These are phyloP conservation scores for Leuciscus waleckii DNA, from an alignment of 2,797 vertebrate species.

Conservation along the genomic window DNA sequence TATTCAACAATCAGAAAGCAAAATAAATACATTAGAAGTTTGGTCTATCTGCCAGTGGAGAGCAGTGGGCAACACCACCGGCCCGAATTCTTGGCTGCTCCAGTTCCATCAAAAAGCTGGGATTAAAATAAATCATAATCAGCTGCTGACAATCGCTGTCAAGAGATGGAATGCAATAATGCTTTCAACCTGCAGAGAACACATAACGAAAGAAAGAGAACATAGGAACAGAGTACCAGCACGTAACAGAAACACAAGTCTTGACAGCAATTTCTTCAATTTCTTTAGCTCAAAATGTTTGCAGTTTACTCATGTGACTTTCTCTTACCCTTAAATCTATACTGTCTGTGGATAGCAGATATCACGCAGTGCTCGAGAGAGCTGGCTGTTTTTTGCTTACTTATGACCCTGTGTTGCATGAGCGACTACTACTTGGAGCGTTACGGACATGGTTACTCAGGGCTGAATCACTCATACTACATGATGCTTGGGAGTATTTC, in stretches of 20 bases:
- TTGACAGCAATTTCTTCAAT: neutral
- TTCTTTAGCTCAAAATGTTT: neutral
- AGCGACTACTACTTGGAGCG: neutral
- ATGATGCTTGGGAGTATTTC: neutral
- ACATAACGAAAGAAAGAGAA: neutral
- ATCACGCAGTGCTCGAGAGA: neutral
- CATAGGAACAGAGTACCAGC: neutral
- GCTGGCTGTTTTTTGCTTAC: neutral
- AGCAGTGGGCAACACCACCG: neutral
- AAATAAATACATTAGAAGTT: neutral
- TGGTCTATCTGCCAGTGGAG: neutral
- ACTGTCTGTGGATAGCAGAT: neutral
- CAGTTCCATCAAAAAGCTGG: neutral
- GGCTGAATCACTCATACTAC: neutral
- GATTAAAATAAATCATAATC: neutral
- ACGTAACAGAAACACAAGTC: neutral
- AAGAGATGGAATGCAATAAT: neutral
- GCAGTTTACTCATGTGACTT: neutral
- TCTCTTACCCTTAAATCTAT: neutral
- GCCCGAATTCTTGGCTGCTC: neutral
- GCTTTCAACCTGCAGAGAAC: neutral
- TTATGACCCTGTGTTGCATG: slow-evolving; percentile 3
- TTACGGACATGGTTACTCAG: neutral
- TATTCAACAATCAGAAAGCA: neutral
- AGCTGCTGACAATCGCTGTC: neutral